phyloP scores from a whole-genome alignment of 1,140 invertebrate genomes.

The Heterodera schachtii region DNA sequence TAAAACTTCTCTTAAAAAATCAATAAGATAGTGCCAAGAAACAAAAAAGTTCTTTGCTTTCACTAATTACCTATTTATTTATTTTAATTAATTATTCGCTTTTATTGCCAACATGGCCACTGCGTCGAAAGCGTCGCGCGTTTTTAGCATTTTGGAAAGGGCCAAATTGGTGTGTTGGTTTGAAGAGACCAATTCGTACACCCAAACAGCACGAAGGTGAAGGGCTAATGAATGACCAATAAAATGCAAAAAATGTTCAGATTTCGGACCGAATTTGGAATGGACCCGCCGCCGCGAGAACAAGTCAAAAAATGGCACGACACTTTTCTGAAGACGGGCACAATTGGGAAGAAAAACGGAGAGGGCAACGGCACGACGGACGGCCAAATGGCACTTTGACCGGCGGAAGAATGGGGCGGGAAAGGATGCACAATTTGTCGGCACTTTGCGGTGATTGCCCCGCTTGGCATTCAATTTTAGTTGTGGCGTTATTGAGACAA shows the following conservation, averaged over 20 bases:
- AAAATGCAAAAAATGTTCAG: neutral
- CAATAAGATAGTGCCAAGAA: too few species aligned
- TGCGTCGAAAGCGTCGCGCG: neutral
- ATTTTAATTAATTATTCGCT: neutral
- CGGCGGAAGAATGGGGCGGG: too few species aligned
- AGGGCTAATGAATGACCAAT: too few species aligned
- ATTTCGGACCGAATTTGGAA: neutral
- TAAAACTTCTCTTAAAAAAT: too few species aligned
- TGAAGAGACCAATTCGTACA: slow-evolving; percentile 1
- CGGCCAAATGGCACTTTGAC: neutral
- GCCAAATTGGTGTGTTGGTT: neutral
- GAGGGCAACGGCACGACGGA: neutral
- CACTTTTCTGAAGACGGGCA: neutral
- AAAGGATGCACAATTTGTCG: too few species aligned
- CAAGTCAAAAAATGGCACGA: neutral
- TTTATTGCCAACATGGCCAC: neutral
- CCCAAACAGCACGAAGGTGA: neutral
- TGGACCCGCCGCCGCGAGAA: neutral
- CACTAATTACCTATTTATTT: neutral
- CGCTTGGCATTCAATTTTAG: too few species aligned
- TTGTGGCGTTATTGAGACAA: too few species aligned
- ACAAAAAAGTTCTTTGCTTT: too few species aligned
- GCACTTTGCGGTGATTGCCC: too few species aligned
- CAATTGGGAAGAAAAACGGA: neutral
- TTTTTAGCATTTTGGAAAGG: neutral